These are phyloP conservation scores for Geodia barretti DNA, from an alignment of 37 sponge, comb jelly and placozoan genomes.

Conservation along the genomic window DNA sequence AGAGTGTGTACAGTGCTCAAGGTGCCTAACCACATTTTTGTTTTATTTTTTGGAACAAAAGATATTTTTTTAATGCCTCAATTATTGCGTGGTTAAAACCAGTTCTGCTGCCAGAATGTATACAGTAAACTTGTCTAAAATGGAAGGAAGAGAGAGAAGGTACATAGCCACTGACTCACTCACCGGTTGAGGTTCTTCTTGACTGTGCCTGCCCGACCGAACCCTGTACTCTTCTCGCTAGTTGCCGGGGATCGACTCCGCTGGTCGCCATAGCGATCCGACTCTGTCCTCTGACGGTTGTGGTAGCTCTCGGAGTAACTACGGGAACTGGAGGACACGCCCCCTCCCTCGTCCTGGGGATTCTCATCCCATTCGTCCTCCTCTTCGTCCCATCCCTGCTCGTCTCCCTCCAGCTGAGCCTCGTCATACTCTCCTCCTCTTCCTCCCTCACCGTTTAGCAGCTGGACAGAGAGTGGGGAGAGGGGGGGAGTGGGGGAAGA, in stretches of 20 bases:
- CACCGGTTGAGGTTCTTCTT: constrained; percentile 86
- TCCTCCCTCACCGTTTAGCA: background rate
- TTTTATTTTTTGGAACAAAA: no score
- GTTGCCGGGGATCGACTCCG: constrained; percentile 4
- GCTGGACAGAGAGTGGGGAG: background rate
- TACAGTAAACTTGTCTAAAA: no score
- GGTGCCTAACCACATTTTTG: no score
- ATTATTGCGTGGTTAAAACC: no score
- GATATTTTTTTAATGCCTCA: no score
- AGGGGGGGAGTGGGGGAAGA: background rate
- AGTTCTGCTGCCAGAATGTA: no score
- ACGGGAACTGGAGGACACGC: background rate
- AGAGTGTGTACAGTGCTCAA: no score
- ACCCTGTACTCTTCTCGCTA: constrained; percentile 12
- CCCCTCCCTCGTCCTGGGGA: constrained; percentile 12
- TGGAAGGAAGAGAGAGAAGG: background rate
- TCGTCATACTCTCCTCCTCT: background rate
- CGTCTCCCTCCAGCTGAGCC: background rate
- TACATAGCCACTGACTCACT: background rate
- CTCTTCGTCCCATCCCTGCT: constrained; percentile 23
- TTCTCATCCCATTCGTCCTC: constrained; percentile 52
- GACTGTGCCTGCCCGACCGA: constrained; percentile 64
- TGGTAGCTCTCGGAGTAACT: background rate
- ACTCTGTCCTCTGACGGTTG: background rate
- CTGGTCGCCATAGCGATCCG: background rate